Evolutionary conservation across 2,113 vertebrate genomes (phyloP), one percentile per base, ranked within the genome.

Genomic region (Ancistrus triradiatus): DNA sequence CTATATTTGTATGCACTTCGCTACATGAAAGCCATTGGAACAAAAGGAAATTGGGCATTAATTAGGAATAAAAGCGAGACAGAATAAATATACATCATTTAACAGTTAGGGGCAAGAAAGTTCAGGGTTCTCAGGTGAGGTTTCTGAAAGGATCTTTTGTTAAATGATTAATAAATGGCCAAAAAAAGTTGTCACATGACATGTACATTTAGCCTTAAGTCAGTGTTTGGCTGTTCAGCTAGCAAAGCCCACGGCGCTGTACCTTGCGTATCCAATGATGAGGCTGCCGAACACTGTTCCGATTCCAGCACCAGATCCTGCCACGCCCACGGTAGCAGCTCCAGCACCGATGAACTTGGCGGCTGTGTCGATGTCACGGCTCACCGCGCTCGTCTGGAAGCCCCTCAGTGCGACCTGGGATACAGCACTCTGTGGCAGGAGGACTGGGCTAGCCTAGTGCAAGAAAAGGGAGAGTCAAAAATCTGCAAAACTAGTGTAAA

Each of bases 251-350:
- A 37, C 0, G 1, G n/a, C 2, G 22, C 6, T 11, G 22, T 91
- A 97, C 95, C 95, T 99, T 85, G 96, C 95, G 84, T 98, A 99
- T 78, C 96, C 96, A 69, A 99, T 98, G 80, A 99, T 99, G 81
- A 99, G 91, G 77, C 94, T 98, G 74, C 96, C 96, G 48, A 99
- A 99, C 78, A 99, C 96, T 0, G 96, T 99, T 84, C 96, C 95
- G 78, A 99, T 99, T 80, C 95, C 95, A 82, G 96, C 95, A 84
- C 96, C 95, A 77, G 96, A 99, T 77, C 95, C 95, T 66, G 96
- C 96, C 78, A 99, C 96, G 77, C 95, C 96, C 62, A 99, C 96
- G 58, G 95, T 99, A 76, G 96, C 96, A 68, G 95, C 96, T 75
- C 96, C 96, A 58, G 96, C 96, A 80, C 95, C 96, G 69, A 98